These are phyloP conservation scores for Pangasius mekongensis DNA, from an alignment of 2,797 vertebrate species.

Conservation along the genomic window DNA sequence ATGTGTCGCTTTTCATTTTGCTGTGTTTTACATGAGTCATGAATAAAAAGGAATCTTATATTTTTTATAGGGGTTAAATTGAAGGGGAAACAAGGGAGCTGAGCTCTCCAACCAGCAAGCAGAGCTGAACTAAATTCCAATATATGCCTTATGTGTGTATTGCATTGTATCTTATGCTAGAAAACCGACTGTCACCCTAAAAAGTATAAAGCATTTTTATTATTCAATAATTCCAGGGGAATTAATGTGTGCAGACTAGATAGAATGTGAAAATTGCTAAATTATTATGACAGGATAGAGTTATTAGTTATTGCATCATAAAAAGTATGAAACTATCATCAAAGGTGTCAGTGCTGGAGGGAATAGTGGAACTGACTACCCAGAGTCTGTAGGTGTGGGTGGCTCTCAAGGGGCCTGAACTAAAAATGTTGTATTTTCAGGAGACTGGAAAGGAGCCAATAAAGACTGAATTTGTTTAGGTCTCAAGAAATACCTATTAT, in stretches of 20 bases:
- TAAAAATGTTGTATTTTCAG: background rate
- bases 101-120: background rate
- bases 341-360: background rate
- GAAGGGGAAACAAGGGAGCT: no score
- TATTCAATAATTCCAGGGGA: background rate
- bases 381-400: background rate
- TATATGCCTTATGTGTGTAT: background rate
- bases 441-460: background rate
- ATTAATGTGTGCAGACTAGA: background rate
- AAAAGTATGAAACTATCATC: background rate
- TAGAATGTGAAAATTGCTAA: constrained; percentile 1
- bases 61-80: background rate
- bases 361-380: background rate
- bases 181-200: background rate
- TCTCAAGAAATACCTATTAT: background rate
- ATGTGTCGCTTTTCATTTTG: background rate
- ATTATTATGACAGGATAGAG: background rate
- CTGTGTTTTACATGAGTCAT: background rate
- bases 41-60: background rate
- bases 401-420: background rate
- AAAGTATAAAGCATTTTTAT: background rate
- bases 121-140: background rate
- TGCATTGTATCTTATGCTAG: background rate
- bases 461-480: background rate
- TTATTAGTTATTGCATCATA: background rate